Percentiles rank a stretch among this genome's conserved stretches.
phyloP scores from a whole-genome alignment of 2,888 invertebrate genomes.

The Hartigia nigra region DNA sequence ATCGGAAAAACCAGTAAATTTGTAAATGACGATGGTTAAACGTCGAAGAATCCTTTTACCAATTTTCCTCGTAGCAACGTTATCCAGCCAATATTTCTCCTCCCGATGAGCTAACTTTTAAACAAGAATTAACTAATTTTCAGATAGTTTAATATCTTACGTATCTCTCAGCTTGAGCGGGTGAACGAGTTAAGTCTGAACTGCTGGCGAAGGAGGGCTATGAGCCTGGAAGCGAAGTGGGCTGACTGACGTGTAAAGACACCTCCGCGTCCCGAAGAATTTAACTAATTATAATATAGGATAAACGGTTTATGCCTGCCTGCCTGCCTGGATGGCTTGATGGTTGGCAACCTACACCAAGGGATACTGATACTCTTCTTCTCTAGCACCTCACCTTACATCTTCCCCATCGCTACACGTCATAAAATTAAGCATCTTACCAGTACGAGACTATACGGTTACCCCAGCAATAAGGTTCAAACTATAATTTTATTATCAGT shows the following conservation, averaged over 20 bases:
- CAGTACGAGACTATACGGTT: slow-evolving; percentile 46
- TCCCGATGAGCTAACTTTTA: slow-evolving; percentile 55
- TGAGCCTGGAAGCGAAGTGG: slow-evolving; percentile 63
- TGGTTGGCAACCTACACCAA: slow-evolving; percentile 52
- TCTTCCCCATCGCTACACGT: slow-evolving; percentile 50
- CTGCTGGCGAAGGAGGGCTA: slow-evolving; percentile 52
- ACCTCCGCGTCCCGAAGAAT: slow-evolving; percentile 64
- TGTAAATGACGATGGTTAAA: not conserved
- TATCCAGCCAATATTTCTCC: slow-evolving; percentile 37
- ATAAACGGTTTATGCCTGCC: slow-evolving; percentile 64
- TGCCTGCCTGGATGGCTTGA: slow-evolving; percentile 35
- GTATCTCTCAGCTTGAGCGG: slow-evolving; percentile 49
- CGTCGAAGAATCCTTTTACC: not conserved
- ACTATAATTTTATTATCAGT: not conserved
- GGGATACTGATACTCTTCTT: slow-evolving; percentile 55
- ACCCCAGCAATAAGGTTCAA: slow-evolving; percentile 10
- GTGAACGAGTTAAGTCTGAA: slow-evolving; percentile 62
- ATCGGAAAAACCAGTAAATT: not conserved
- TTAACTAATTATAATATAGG: slow-evolving; percentile 66
- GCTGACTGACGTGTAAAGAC: slow-evolving; percentile 65
- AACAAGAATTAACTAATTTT: slow-evolving; percentile 64
- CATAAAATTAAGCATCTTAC: slow-evolving; percentile 52
- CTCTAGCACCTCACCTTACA: slow-evolving; percentile 13
- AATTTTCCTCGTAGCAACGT: not conserved
- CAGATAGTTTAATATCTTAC: slow-evolving; percentile 63